A percentile compares a stretch with the other conserved stretches of the same genome.
phyloP scores from a whole-genome alignment of 2,113 vertebrate genomes.

The Speoplatyrhinus poulsoni region DNA sequence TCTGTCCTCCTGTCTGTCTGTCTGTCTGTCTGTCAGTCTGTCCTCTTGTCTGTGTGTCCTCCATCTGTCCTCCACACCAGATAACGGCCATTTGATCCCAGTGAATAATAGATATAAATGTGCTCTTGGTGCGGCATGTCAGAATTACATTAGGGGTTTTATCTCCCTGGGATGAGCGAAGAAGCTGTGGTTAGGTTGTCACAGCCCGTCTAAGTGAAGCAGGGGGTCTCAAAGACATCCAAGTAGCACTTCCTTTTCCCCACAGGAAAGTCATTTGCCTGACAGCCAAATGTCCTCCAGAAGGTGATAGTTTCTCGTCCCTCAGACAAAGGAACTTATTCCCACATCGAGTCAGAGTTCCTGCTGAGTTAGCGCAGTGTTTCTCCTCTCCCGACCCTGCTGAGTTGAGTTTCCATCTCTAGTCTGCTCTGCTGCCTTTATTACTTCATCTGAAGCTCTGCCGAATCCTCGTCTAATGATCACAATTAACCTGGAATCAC shows the following conservation, averaged over 20 bases:
- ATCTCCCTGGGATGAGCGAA: constrained; percentile 46
- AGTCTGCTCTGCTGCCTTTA: constrained; percentile 35
- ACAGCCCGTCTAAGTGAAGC: constrained; percentile 27
- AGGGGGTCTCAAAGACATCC: constrained; percentile 52
- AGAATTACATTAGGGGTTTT: constrained; percentile 32
- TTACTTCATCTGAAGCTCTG: constrained; percentile 38
- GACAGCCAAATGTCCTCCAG: constrained; percentile 52
- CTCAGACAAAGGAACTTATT: constrained; percentile 48
- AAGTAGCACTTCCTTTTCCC: constrained; percentile 52
- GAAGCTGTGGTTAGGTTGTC: constrained; percentile 47
- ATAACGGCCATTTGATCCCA: constrained; percentile 32
- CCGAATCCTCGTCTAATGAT: constrained; percentile 53
- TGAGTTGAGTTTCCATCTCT: constrained; percentile 7
- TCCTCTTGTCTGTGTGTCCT: constrained; percentile 25
- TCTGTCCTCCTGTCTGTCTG: no score
- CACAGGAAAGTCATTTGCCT: constrained; percentile 51
- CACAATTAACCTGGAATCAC: constrained; percentile 63
- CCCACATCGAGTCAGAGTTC: constrained; percentile 46
- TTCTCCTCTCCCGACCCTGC: constrained; percentile 15
- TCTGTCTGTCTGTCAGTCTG: no score
- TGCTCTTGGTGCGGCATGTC: constrained; percentile 28
- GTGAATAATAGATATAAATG: background rate
- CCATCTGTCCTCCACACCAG: constrained; percentile 24
- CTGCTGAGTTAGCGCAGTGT: constrained; percentile 44
- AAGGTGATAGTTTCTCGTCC: constrained; percentile 36